Percentiles rank a stretch among this genome's conserved stretches.
Conservation (phyloP, 2,113 vertebrate species). For the Pachycephala philippinensis region DNA sequence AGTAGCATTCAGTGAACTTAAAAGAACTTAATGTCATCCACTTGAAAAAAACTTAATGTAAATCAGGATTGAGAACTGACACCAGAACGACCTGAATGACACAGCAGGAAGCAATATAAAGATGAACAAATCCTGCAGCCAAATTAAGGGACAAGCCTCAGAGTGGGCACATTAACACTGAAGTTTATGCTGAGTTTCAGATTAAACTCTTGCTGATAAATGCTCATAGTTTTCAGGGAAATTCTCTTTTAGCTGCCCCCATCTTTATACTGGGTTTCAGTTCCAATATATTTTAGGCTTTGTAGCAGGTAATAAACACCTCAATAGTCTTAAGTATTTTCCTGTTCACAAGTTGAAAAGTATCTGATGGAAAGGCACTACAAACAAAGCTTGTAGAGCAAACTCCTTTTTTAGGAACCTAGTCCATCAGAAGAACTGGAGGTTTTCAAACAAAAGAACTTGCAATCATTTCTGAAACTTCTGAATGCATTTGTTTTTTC, state of each 20-base stretch:
- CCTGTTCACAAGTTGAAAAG: background rate
- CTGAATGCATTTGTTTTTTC: background rate
- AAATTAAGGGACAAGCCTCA: background rate
- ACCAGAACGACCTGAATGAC: background rate
- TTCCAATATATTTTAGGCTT: background rate
- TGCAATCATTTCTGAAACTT: background rate
- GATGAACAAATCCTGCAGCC: background rate
- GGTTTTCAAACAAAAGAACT: background rate
- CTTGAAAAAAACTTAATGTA: background rate
- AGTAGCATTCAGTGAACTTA: background rate
- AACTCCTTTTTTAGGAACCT: background rate
- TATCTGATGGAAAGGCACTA: background rate
- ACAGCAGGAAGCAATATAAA: background rate
- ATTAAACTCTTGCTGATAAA: background rate
- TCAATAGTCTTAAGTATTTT: background rate
- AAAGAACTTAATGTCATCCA: background rate
- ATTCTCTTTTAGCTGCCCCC: background rate
- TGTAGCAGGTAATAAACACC: background rate
- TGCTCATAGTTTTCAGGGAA: background rate
- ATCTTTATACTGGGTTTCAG: background rate
- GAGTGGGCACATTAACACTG: background rate
- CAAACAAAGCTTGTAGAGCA: background rate
- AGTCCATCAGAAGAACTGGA: background rate
- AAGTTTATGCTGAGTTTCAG: background rate
- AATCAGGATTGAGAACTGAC: background rate